phyloP scores from a whole-genome alignment of 2,113 vertebrate species.

The Procapra przewalskii region DNA sequence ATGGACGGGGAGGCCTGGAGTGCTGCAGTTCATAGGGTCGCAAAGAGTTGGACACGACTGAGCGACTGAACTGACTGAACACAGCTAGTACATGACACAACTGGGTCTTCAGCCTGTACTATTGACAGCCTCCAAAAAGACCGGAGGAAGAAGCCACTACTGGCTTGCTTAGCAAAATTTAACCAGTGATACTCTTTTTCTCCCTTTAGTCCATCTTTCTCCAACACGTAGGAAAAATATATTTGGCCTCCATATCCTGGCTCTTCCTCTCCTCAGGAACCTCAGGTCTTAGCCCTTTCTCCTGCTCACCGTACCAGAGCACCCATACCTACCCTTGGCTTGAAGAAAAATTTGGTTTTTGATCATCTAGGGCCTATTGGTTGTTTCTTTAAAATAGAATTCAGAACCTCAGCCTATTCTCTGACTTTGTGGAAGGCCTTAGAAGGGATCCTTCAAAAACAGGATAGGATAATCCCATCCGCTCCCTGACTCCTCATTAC shows the following conservation, averaged over 20 bases:
- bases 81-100: not conserved
- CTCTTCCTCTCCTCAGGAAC: not conserved
- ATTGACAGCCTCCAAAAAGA: not conserved
- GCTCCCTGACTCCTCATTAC: not conserved
- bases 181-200: not conserved
- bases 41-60: no score
- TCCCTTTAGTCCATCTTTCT: not conserved
- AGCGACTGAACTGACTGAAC: no score
- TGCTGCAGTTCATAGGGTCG: no score
- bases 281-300: not conserved
- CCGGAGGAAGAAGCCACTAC: not conserved
- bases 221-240: not conserved
- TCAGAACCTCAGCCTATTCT: not conserved
- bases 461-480: not conserved
- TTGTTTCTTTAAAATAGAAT: not conserved
- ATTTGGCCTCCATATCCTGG: not conserved
- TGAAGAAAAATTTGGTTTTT: conserved; percentile 11
- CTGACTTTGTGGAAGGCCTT: not conserved
- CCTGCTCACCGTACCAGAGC: not conserved
- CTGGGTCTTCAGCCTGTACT: not conserved
- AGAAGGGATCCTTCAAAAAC: not conserved
- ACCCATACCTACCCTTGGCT: not conserved
- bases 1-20: no score
- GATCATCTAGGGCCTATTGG: not conserved
- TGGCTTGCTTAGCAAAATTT: not conserved